A percentile compares a stretch with the other conserved stretches of the same genome.
Conservation (phyloP, 2,888 invertebrate genomes). For the Orchestes rusci region DNA sequence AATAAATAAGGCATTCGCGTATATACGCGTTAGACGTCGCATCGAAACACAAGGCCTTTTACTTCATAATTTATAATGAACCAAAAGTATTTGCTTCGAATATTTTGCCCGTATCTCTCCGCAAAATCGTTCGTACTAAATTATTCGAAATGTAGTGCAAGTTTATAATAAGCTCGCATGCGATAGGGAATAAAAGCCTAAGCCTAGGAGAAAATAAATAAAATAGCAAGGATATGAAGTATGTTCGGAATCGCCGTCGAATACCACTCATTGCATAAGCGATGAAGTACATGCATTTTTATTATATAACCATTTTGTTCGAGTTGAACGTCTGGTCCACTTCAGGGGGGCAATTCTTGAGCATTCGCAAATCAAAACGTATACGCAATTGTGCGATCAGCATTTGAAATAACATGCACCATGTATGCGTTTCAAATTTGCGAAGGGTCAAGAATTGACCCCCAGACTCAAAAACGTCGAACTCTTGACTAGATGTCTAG, state of each 20-base stretch:
- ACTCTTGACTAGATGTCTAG: no score
- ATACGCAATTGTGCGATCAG: no score
- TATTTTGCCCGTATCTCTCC: slow-evolving; percentile 32
- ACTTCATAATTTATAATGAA: slow-evolving; percentile 37
- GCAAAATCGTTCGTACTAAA: slow-evolving; percentile 27
- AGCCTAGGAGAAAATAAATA: slow-evolving; percentile 22
- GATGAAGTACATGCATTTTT: no score
- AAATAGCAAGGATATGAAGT: slow-evolving; percentile 20
- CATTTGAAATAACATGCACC: no score
- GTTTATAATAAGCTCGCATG: slow-evolving; percentile 31
- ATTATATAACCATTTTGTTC: no score
- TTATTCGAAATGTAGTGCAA: slow-evolving; percentile 30
- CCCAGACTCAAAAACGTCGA: no score
- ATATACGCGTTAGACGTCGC: slow-evolving; percentile 27
- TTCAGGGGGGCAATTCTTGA: no score
- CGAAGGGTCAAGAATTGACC: no score
- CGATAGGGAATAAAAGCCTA: slow-evolving; percentile 21
- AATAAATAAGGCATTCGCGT: slow-evolving; percentile 29
- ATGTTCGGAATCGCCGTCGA: slow-evolving; percentile 21
- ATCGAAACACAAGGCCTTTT: slow-evolving; percentile 29
- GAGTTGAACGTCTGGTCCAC: no score
- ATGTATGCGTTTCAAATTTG: no score
- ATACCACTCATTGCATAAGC: slow-evolving; percentile 14
- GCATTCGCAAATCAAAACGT: no score
- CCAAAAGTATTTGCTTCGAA: slow-evolving; percentile 35